phyloP scores from a whole-genome alignment of 2,888 invertebrate genomes.

The Caenorhabditis sp. region DNA sequence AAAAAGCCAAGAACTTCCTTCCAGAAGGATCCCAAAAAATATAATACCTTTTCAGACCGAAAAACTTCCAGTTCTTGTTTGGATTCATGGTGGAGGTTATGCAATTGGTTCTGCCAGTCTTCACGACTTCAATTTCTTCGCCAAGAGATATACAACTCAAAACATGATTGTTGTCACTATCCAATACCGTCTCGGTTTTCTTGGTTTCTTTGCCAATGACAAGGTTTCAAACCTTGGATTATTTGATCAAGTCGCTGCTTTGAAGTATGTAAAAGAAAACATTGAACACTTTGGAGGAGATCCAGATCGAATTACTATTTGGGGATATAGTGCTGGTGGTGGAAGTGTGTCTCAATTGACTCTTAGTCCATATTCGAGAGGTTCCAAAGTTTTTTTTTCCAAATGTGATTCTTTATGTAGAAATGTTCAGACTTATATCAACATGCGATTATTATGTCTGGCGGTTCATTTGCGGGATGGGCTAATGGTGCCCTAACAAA shows the following conservation, averaged over 20 bases:
- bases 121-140: constrained; percentile 53
- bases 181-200: constrained; percentile 89
- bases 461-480: constrained; percentile 51
- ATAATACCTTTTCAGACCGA: constrained; percentile 2
- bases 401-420: too few species aligned
- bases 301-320: constrained; percentile 49
- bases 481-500: constrained; percentile 46
- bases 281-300: constrained; percentile 52
- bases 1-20: too few species aligned
- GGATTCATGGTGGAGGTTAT: constrained; percentile 93
- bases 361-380: constrained; percentile 33
- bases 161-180: constrained; percentile 89
- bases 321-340: constrained; percentile 60
- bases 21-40: neutral
- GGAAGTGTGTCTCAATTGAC: constrained; percentile 56
- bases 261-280: constrained; percentile 47
- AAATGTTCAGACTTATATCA: constrained; percentile 41
- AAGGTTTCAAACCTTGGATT: constrained; percentile 61
- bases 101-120: constrained; percentile 77
- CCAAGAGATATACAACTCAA: constrained; percentile 74
- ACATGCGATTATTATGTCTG: constrained; percentile 58
- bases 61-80: constrained; percentile 87
- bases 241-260: constrained; percentile 61
- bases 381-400: neutral
- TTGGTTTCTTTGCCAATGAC: constrained; percentile 75